phyloP scores from a whole-genome alignment of 2,113 vertebrate species.

The Dolichotis patagonum region DNA sequence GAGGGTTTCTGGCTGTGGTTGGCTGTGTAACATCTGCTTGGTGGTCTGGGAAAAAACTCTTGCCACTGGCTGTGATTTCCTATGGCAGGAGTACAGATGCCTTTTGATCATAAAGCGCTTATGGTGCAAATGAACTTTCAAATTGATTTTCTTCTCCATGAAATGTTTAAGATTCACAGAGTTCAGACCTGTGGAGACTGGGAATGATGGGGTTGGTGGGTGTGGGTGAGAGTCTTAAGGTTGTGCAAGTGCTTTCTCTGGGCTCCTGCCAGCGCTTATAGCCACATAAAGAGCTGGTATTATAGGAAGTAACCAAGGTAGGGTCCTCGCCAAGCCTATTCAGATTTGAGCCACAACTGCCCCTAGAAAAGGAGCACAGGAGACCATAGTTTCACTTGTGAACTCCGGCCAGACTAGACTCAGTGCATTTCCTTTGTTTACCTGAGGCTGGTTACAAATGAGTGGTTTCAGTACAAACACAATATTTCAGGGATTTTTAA shows the following conservation, averaged over 20 bases:
- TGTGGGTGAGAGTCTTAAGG: background rate
- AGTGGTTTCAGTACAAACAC: constrained; percentile 42
- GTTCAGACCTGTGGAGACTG: background rate
- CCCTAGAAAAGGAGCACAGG: background rate
- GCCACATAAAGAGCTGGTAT: background rate
- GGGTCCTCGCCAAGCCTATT: background rate
- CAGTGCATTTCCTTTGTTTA: constrained; percentile 63
- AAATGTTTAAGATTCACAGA: constrained; percentile 5
- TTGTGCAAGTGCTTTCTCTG: background rate
- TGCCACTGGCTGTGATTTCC: constrained; percentile 53
- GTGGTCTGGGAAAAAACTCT: constrained; percentile 34
- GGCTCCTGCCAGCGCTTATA: background rate
- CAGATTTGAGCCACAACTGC: background rate
- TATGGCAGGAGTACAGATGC: background rate
- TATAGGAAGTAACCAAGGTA: background rate
- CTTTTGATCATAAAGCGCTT: constrained; percentile 22
- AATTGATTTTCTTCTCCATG: constrained; percentile 32
- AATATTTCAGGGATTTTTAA: background rate
- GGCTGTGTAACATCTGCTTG: constrained; percentile 47
- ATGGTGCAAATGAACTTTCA: constrained; percentile 41
- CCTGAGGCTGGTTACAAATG: constrained; percentile 55
- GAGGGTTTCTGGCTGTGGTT: background rate
- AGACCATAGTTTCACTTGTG: background rate
- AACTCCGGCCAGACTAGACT: background rate
- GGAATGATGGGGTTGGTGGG: background rate